Percentiles rank a stretch among this genome's conserved stretches.
Evolutionary conservation across 2,888 invertebrate genomes (phyloP).

Genomic region (Drosophila trichaetosa): DNA sequence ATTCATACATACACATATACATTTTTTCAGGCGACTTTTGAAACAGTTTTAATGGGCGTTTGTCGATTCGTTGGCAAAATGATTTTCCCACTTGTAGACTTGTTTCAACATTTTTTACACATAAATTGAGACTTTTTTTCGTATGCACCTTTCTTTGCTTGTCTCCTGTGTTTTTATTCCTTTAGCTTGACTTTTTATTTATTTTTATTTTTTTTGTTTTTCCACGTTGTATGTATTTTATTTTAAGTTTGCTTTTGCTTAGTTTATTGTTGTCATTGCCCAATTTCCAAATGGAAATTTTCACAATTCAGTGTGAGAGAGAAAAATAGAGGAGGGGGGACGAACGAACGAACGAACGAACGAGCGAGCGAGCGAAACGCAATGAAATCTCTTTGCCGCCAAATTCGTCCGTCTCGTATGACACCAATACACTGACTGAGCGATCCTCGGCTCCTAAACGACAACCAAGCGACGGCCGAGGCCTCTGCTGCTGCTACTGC

Average conservation of each 20-base stretch:
- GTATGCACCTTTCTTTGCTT: conserved; percentile 59
- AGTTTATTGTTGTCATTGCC: conserved; percentile 46
- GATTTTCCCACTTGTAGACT: conserved; percentile 44
- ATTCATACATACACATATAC: conserved; percentile 17
- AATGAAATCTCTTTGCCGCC: conserved; percentile 68
- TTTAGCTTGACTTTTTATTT: conserved; percentile 44
- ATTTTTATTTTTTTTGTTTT: conserved; percentile 45
- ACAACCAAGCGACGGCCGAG: conserved; percentile 62
- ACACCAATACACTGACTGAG: conserved; percentile 81
- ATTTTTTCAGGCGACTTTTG: conserved; percentile 44
- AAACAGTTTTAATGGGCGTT: conserved; percentile 45
- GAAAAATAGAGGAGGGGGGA: conserved; percentile 44
- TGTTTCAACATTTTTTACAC: conserved; percentile 30
- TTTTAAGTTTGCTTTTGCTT: conserved; percentile 54
- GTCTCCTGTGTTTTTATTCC: conserved; percentile 47
- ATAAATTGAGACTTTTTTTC: conserved; percentile 23
- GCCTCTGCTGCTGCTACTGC: conserved; percentile 53
- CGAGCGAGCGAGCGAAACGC: conserved; percentile 59
- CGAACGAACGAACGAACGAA: conserved; percentile 54
- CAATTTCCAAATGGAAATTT: conserved; percentile 73
- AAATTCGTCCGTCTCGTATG: conserved; percentile 78
- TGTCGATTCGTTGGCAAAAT: conserved; percentile 21
- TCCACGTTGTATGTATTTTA: conserved; percentile 51
- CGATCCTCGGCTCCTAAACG: conserved; percentile 76
- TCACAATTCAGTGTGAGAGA: conserved; percentile 61